Base-by-base conservation (phyloP, 2,113 vertebrate genomes). In the Pan paniscus region DNA sequence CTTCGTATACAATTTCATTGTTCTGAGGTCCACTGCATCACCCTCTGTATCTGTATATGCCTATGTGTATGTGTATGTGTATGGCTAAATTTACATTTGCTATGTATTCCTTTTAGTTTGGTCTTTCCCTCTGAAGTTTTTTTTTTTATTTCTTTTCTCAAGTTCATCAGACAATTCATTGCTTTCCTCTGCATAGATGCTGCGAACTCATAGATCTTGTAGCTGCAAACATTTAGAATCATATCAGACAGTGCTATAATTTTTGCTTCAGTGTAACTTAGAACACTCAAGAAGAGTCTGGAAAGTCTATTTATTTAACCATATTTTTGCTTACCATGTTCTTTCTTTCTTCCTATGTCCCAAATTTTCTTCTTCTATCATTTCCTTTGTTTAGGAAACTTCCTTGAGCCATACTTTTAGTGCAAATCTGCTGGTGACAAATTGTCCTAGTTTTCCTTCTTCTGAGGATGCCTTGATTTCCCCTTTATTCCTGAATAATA, bases 241-340 rank as follows among this genome's bases (percentile, higher is more conserved):
- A 59, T 6, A n/a, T 79, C 23, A 73, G 70, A 85, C n/a, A 55
- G 59, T 35, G 8, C 35, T 57, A 40, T 2, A 38, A 85, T 75
- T 80, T 95, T 85, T 80, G 72, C 35, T 89, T 61, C 50, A 89
- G 50, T n/a, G 32, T 90, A 90, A 38, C 84, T 57, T 57, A 92
- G 23, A 93, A 89, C 84, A 70, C 79, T 89, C 61, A 72, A 23
- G 64, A 73, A 59, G 18, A 89, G 59, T 35, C 46, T 76, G 7
- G 55, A 48, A 94, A 78, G 46, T 27, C 30, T 93, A 48, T 84
- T 89, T 76, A 67, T 68, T 68, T 76, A 59, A 4, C 38, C 32
- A 35, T 68, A 40, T 64, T 80, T 91, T 75, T 92, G 40, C 22
- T 59, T 83, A 59, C 30, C 4, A 0, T 64, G 52, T 68, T 64